Percentiles rank a stretch among this genome's conserved stretches.
phyloP scores from a whole-genome alignment of 2,797 vertebrate genomes.

The Myripristis murdjan region DNA sequence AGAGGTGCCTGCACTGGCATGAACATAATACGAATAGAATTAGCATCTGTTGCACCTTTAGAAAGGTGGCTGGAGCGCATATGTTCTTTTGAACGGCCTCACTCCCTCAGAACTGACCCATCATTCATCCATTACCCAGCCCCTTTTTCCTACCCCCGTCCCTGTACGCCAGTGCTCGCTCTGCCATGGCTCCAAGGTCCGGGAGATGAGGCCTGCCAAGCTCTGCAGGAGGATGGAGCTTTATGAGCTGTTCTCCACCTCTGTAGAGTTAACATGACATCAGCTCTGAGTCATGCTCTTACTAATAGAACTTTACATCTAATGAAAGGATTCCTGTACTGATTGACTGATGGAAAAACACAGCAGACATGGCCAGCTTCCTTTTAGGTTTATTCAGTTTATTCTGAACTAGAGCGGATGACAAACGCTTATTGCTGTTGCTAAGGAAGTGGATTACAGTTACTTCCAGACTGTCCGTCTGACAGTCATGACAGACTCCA shows the following conservation, averaged over 20 bases:
- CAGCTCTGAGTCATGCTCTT: slow-evolving; percentile 67
- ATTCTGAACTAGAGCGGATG: slow-evolving; percentile 31
- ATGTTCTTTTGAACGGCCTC: slow-evolving; percentile 42
- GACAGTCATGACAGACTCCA: slow-evolving; percentile 47
- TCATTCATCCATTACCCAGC: slow-evolving; percentile 40
- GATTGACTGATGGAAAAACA: slow-evolving; percentile 57
- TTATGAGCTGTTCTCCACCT: slow-evolving; percentile 72
- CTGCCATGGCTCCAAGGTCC: slow-evolving; percentile 48
- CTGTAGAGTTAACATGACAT: slow-evolving; percentile 67
- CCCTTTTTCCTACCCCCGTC: slow-evolving; percentile 47
- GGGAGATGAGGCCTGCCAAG: slow-evolving; percentile 53
- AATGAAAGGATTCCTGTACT: slow-evolving; percentile 72
- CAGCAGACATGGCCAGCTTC: slow-evolving; percentile 40
- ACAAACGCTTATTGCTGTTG: slow-evolving; percentile 21
- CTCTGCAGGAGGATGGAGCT: slow-evolving; percentile 59
- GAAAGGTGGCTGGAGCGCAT: slow-evolving; percentile 32
- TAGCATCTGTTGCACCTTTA: slow-evolving; percentile 28
- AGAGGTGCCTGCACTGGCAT: neutral
- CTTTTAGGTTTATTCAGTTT: slow-evolving; percentile 14
- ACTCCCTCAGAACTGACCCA: slow-evolving; percentile 24
- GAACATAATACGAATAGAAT: slow-evolving; percentile 24
- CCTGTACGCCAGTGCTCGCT: slow-evolving; percentile 29
- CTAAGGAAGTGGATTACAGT: slow-evolving; percentile 32
- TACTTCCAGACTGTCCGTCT: slow-evolving; percentile 13
- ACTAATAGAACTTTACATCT: slow-evolving; percentile 69